phyloP scores from a whole-genome alignment of 1,140 invertebrate species.

The Dolichoris vasculosae region DNA sequence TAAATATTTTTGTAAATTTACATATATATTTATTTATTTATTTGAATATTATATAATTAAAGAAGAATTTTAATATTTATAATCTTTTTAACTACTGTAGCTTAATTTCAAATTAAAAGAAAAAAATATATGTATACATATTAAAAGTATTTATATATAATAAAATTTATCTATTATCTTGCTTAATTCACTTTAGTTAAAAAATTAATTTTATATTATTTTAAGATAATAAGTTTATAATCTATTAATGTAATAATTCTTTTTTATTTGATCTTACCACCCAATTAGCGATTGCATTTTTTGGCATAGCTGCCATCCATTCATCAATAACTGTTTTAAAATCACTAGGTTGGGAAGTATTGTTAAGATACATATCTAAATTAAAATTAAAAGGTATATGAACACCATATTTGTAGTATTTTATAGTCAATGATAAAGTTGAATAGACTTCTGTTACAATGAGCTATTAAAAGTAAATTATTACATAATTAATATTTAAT shows the following conservation, averaged over 20 bases:
- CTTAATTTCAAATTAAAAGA: too few relatives aligned
- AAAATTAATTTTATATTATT: too few relatives aligned
- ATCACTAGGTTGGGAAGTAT: slow-evolving; percentile 66
- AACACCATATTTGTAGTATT: slow-evolving; percentile 77
- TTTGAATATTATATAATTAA: too few relatives aligned
- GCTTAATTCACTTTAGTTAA: too few relatives aligned
- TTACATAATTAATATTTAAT: slow-evolving; percentile 7
- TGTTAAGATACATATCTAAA: slow-evolving; percentile 65
- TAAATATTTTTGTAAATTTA: too few relatives aligned
- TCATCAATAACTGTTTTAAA: slow-evolving; percentile 67
- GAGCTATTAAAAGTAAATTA: slow-evolving; percentile 59
- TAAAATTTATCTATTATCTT: too few relatives aligned
- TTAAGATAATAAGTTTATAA: background rate
- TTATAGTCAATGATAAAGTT: slow-evolving; percentile 69
- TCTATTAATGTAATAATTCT: too few relatives aligned
- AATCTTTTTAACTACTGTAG: too few relatives aligned
- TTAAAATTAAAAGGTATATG: slow-evolving; percentile 80
- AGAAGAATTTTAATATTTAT: too few relatives aligned
- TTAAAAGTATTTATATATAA: too few relatives aligned
- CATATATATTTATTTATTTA: too few relatives aligned
- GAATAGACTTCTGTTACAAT: slow-evolving; percentile 77
- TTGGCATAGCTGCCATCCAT: slow-evolving; percentile 74
- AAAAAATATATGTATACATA: too few relatives aligned
- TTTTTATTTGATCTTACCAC: slow-evolving; percentile 69
- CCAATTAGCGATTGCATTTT: slow-evolving; percentile 71